Evolutionary conservation across 2,797 vertebrate species (phyloP), one percentile per base, ranked within the genome.

Genomic region (Carapus acus): DNA sequence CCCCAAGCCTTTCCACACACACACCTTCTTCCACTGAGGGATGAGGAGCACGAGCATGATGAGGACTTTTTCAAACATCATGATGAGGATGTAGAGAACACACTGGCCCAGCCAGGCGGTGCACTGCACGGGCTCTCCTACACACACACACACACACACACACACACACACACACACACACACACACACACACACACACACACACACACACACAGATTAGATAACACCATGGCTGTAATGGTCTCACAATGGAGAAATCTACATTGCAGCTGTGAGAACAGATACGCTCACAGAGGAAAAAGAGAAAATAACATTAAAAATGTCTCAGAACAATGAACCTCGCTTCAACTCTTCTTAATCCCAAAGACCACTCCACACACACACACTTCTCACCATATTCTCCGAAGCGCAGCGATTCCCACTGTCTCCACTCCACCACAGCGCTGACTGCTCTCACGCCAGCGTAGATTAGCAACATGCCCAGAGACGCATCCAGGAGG

Each of bases 1-100:
- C n/a, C n/a, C n/a, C n/a, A n/a, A n/a, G n/a, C n/a, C n/a, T n/a
- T n/a, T n/a, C n/a, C n/a, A n/a, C n/a, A n/a, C n/a, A 43, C 62
- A 80, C 81, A 99, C 96, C 94, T 96, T 87, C 79, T 96, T 98
- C 92, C 94, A 97, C 75, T 94, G 92, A 20, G 94, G 96, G 69
- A 96, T 93, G 45, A 98, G 92, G 22, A 98, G 90, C 54, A 98
- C 90, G 65, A 98, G 81, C 83, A 97, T 93, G 85, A 98, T 96
- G 18, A 96, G 76, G 17, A 93, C 87, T 83, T 99, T 99, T 86
- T 99, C 96, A 83, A 98, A 94, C 71, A 91, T 89, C 94, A 99
- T 93, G 72, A 99, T 98, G 78, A 98, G 77, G 69, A 99, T 94
- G 85, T 99, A 99, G 58, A 99, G 91, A 39, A 89, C 88, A 60